These are phyloP conservation scores for Homarus gammarus DNA, from an alignment of 2,888 invertebrate species.

Conservation along the genomic window DNA sequence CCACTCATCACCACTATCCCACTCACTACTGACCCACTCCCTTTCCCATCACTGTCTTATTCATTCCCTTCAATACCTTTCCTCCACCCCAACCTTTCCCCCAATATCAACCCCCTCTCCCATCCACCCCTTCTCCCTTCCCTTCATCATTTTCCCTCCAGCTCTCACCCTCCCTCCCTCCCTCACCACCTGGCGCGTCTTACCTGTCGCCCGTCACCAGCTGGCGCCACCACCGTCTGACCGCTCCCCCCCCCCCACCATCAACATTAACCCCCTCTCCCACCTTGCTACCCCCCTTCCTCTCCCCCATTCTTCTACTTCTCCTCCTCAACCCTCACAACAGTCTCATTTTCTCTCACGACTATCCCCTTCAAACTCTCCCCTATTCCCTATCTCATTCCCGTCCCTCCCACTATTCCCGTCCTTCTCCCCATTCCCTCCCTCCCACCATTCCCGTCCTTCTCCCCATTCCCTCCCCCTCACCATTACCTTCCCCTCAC, in stretches of 20 bases:
- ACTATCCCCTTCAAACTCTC: neutral
- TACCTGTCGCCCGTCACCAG: constrained; percentile 23
- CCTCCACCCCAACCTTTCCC: neutral
- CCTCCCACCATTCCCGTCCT: neutral
- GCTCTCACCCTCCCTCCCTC: neutral
- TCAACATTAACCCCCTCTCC: constrained; percentile 25
- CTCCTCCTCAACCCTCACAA: neutral
- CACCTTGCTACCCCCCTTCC: neutral
- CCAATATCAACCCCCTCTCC: constrained; percentile 6
- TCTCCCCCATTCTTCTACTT: neutral
- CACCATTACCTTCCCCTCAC: neutral
- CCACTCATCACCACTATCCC: too few species aligned
- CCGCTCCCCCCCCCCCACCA: constrained; percentile 22
- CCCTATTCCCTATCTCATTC: neutral
- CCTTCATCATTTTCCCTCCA: neutral
- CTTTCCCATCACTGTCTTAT: neutral
- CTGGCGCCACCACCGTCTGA: constrained; percentile 34
- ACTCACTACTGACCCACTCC: constrained; percentile 21
- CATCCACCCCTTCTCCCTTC: constrained; percentile 1
- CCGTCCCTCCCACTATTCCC: neutral
- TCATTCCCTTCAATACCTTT: neutral
- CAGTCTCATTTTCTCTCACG: too few species aligned
- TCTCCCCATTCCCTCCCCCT: neutral
- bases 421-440: neutral
- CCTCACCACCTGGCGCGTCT: constrained; percentile 36